Evolutionary conservation across 2,888 invertebrate species (phyloP).

Genomic region (Esperia sulphurella): DNA sequence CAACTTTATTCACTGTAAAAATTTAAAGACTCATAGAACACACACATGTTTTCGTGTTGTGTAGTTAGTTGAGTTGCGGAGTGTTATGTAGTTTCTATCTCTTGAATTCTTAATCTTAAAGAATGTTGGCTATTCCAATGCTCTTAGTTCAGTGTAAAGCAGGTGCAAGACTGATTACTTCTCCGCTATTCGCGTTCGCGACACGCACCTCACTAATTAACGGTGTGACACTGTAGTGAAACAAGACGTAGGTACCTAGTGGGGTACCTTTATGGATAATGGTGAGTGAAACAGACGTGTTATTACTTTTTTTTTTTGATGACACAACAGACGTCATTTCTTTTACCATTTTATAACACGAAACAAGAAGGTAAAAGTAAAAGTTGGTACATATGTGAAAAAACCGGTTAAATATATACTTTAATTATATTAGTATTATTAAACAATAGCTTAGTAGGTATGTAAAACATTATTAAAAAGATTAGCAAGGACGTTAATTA

Average conservation of each 20-base stretch:
- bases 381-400: no score
- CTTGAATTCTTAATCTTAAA: no score
- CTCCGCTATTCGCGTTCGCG: constrained; percentile 29
- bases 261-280: constrained; percentile 10
- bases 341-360: background rate
- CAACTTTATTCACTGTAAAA: no score
- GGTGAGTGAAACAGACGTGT: background rate
- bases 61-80: no score
- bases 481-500: no score
- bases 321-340: background rate
- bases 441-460: no score
- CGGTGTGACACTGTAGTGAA: constrained; percentile 14
- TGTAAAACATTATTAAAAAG: no score
- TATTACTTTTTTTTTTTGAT: background rate
- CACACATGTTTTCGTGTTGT: no score
- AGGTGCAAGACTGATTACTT: constrained; percentile 65
- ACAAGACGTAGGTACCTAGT: constrained; percentile 25
- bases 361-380: background rate
- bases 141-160: constrained; percentile 17
- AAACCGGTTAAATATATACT: no score
- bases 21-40: no score
- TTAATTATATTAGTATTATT: no score
- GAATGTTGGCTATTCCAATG: background rate
- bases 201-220: constrained; percentile 64
- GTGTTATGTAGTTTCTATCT: no score